Evolutionary conservation across 2,797 vertebrate species (phyloP).

Genomic region (Ctenosaura bakeri): DNA sequence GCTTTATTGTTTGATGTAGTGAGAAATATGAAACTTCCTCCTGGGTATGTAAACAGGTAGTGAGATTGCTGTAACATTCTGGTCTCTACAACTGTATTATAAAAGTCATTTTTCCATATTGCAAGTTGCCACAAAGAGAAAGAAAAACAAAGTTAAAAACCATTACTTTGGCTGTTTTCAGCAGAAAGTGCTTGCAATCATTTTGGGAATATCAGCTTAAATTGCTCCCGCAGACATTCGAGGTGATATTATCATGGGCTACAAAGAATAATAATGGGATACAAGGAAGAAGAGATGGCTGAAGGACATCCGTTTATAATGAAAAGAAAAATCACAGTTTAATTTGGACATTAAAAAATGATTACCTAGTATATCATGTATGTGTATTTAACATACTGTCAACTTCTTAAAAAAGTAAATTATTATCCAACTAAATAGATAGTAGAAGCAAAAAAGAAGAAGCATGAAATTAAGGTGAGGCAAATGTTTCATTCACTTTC

Average conservation of each 20-base stretch:
- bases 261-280: background rate
- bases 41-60: slow-evolving; percentile 68
- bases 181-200: background rate
- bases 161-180: slow-evolving; percentile 45
- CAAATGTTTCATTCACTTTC: slow-evolving; percentile 44
- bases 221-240: background rate
- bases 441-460: slow-evolving; percentile 18
- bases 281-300: background rate
- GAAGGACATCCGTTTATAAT: background rate
- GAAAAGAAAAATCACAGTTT: slow-evolving; percentile 5
- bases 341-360: background rate
- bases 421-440: background rate
- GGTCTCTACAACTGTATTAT: slow-evolving; percentile 58
- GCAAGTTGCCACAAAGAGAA: slow-evolving; percentile 51
- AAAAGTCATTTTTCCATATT: slow-evolving; percentile 59
- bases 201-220: slow-evolving; percentile 43
- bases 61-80: slow-evolving; percentile 64
- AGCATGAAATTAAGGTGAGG: slow-evolving; percentile 35
- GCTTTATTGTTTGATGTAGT: slow-evolving; percentile 51
- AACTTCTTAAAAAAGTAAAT: background rate
- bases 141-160: slow-evolving; percentile 57
- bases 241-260: slow-evolving; percentile 22
- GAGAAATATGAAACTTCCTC: slow-evolving; percentile 60
- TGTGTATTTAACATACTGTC: slow-evolving; percentile 19
- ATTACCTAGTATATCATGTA: background rate